Base-by-base conservation (phyloP, 2,797 vertebrate genomes). In the Cynopterus sphinx region DNA sequence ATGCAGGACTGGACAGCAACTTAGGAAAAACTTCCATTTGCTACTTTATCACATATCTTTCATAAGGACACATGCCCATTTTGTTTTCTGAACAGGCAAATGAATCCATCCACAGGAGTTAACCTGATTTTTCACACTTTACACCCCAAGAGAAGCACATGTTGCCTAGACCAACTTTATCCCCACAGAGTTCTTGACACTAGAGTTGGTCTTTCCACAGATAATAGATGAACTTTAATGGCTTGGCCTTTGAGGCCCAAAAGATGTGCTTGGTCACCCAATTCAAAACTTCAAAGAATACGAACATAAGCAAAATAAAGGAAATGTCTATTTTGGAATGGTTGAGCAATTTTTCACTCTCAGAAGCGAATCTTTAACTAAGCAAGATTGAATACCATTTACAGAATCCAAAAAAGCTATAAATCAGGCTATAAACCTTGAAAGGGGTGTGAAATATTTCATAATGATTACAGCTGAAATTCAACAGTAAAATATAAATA, bases 11-110 rank as follows among this genome's bases (percentile, higher is more conserved):
- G 89, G 87, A 95, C 63, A 94, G 94, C 87, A 97, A 95, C 87
- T 97, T 95, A 71, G 59, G 82, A 59, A 94, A 95, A 96, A 94
- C 75, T 94, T 96, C 78, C 77, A 95, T 53, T 98, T 97, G 51
- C 53, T 53, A 87, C 39, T 79, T 95, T 91, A 86, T 88, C 88
- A 68, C 28, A 74, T 21, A 89, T 90, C 63, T 41, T 96, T 91
- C 71, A 71, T 79, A 71, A 95, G 26, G 79, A 94, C 63, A 2
- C 28, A 91, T 88, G 36, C 10, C 31, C 13, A 86, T 71, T 93
- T 96, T 94, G 26, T 19, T 92, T 17, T 71, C 68, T 92, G 46
- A 87, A 88, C 4, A 77, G 41, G 39, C 17, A 94, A 87, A 95
- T 46, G n/a, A 19, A 67, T 94, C 93, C 43, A 74, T 19, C 26